Evolutionary conservation across 2,888 invertebrate genomes (phyloP), one percentile per base, ranked within the genome.

Genomic region (Pherbina coryleti): DNA sequence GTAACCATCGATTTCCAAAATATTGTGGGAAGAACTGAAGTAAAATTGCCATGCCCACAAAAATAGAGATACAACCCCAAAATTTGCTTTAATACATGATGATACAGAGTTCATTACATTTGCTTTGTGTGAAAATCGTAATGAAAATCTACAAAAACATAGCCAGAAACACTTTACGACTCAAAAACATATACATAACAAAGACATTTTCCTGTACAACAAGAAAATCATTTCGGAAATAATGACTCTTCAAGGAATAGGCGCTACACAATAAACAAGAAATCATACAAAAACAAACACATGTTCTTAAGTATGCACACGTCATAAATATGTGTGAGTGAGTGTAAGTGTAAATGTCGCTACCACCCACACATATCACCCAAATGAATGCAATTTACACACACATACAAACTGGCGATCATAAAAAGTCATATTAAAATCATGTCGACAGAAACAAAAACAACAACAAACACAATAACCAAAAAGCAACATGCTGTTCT

Each of bases 221-320:
- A 87, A 87, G 87, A 84, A 87, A 87, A 87, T 84, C 87, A 87
- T 86, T 88, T 87, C 87, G 85, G 85, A 83, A 86, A 83, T 87
- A 84, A 87, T 85, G 87, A 84, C 82, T 84, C 86, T 87, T 78
- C 62, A 66, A 81, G 82, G 83, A 82, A 78, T 80, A 64, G 8
- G 19, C 34, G 44, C 64, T 77, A 78, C 80, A 66, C 75, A 49
- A 76, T 55, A 77, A 76, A 78, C 77, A 79, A 81, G 78, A 76
- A 71, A 60, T 79, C 57, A 64, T 62, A 75, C 57, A 73, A 62
- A 55, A 60, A 66, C 74, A 49, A 57, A 64, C 67, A 60, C 7
- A 34, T 22, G 31, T 44, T 19, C 37, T n/a, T n/a, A n/a, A n/a
- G n/a, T n/a, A 19, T 57, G 17, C 19, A 49, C 28, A 69, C 25